These are phyloP conservation scores for Colaptes auratus DNA, from an alignment of 2,113 vertebrate species.

Conservation along the genomic window DNA sequence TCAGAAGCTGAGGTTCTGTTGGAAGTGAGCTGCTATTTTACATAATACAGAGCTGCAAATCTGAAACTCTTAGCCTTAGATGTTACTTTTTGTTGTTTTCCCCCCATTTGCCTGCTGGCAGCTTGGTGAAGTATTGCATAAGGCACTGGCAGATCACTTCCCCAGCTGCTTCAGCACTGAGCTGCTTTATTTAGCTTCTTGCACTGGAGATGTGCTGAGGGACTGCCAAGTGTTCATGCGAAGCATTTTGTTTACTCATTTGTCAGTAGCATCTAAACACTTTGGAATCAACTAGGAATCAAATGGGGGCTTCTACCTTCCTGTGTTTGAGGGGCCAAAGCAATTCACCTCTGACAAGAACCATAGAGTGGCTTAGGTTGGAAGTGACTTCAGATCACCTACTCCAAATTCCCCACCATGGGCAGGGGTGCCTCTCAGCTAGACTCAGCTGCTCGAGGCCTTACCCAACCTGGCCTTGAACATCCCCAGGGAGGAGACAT, in stretches of 20 bases:
- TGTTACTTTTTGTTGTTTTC: neutral
- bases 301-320: rapidly evolving
- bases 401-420: too few relatives aligned
- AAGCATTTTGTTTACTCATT: neutral
- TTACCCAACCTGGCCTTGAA: too few relatives aligned
- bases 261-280: neutral
- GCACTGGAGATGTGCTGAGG: neutral
- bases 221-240: neutral
- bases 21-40: neutral
- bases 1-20: neutral
- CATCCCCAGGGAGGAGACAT: too few relatives aligned
- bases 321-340: neutral
- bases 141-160: neutral
- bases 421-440: too few relatives aligned
- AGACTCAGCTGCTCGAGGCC: too few relatives aligned
- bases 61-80: neutral
- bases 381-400: too few relatives aligned
- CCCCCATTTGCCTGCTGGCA: neutral
- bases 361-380: too few relatives aligned
- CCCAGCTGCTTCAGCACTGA: neutral
- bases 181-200: neutral
- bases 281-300: neutral
- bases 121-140: neutral
- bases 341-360: neutral
- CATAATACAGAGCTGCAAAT: neutral